These are phyloP conservation scores for Ctenosaura bakeri DNA, from an alignment of 2,797 vertebrate species.

Conservation along the genomic window DNA sequence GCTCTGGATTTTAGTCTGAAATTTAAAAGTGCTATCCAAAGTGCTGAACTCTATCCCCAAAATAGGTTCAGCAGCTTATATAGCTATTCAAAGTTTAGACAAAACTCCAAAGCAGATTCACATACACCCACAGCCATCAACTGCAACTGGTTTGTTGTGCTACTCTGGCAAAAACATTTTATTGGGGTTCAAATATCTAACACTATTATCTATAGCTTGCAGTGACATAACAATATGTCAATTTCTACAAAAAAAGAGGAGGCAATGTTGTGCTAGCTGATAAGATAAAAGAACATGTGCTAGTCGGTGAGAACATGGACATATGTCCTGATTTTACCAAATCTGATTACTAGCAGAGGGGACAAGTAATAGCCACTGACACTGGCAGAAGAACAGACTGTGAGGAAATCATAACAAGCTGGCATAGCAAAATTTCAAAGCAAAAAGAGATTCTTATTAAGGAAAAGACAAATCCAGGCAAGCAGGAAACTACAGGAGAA, in stretches of 20 bases:
- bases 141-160: no score
- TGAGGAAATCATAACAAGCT: constrained; percentile 49
- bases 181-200: not conserved
- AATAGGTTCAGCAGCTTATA: no score
- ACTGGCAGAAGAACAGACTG: constrained; percentile 1
- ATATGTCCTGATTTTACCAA: constrained; percentile 53
- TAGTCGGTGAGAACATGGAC: constrained; percentile 33
- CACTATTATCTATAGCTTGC: not conserved
- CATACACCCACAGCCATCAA: no score
- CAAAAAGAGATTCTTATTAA: constrained; percentile 14
- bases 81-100: no score
- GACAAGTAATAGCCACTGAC: constrained; percentile 46
- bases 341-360: constrained; percentile 43
- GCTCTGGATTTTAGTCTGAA: no score
- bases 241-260: not conserved
- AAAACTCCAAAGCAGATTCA: not conserved
- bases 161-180: not conserved
- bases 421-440: constrained; percentile 55
- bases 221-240: constrained; percentile 14
- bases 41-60: no score
- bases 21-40: no score
- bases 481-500: constrained; percentile 43
- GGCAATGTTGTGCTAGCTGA: constrained; percentile 46
- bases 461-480: constrained; percentile 22
- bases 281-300: constrained; percentile 48